Evolutionary conservation across 1,140 invertebrate genomes (phyloP), one percentile per base, ranked within the genome.

Genomic region (Adoxophyes honmai): DNA sequence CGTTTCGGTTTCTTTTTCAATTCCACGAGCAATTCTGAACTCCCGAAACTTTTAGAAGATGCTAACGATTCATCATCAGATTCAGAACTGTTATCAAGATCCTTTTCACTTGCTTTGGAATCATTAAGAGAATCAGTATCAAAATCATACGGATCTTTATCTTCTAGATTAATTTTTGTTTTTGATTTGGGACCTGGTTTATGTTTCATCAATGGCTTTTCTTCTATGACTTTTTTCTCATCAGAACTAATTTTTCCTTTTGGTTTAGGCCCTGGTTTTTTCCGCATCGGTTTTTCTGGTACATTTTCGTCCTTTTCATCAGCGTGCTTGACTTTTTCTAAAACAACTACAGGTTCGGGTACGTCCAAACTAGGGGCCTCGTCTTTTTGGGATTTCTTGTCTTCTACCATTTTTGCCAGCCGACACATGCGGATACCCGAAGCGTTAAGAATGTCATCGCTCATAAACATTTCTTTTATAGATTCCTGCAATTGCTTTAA

Each of bases 391-490:
- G 44, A 34, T 37, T 34, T 52, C 67, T 75, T 76, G 28, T 80
- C 77, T 59, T 81, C 73, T 5, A 77, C 74, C 35, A 85, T 52
- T 70, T 86, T 89, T 11, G 86, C 80, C 60, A 89, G 66, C 5
- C 86, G 85, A 71, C 91, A 91, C 90, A 91, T 91, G 69, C 90
- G 69, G 70, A 91, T 88, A 5, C 91, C 91, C 4, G 86, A 88
- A 11, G 88, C 72, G 34, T 86, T 90, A 33, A 84, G 62, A 52
- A 93, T 90, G 16, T 90, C 92, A 62, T 93, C 90, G 57, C 89
- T 89, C 36, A 93, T 92, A 67, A 93, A 93, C 91, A 93, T 93
- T 60, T 93, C 92, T 59, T 91, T 88, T 35, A 94, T 91, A 67
- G 94, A 93, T 60, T 93, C 91, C 38, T 94, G 93, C 6, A 94